Base-by-base conservation (phyloP, 2,797 vertebrate genomes). In the Lophius americanus region DNA sequence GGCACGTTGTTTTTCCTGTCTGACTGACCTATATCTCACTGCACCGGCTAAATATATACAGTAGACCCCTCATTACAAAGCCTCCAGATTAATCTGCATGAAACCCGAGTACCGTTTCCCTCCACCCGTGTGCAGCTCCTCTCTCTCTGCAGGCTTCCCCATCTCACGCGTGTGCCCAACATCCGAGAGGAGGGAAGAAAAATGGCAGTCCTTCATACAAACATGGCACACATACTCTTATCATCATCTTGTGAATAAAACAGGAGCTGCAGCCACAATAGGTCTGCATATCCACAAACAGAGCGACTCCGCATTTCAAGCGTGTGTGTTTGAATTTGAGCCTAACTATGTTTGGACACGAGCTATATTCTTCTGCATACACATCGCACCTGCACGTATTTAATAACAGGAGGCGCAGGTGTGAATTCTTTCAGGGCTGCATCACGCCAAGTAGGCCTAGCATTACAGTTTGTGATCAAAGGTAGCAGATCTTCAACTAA, bases 11-110 rank as follows among this genome's bases (percentile, higher is more conserved):
- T 87, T 83, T 81, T 79, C 79, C 79, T 61, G 72, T 37, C 75
- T 81, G 88, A 83, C 86, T 91, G 90, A 90, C 89, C 88, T 79
- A 90, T 84, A 90, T 90, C 86, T 81, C 79, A 63, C 78, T 78
- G 78, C 85, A 42, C 70, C 11, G 77, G 86, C 90, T 91, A 91
- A 90, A 91, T 91, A 91, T 91, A 90, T 85, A 87, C 89, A 78
- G 84, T 82, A 78, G 84, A 82, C 88, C 75, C 82, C 75, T 85
- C 87, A 83, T 86, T 87, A 83, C 79, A 88, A 84, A 90, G 84
- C 79, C 78, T 87, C 79, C 76, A 85, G 88, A 90, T 88, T 84
- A 87, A 85, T 88, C 79, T 82, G 85, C 77, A 84, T 87, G 89
- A 91, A 90, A 91, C 83, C 78, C 70, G 91, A 92, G 81, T 76